These are phyloP conservation scores for Otolemur garnettii DNA, from an alignment of 2,113 vertebrate species.

Conservation along the genomic window DNA sequence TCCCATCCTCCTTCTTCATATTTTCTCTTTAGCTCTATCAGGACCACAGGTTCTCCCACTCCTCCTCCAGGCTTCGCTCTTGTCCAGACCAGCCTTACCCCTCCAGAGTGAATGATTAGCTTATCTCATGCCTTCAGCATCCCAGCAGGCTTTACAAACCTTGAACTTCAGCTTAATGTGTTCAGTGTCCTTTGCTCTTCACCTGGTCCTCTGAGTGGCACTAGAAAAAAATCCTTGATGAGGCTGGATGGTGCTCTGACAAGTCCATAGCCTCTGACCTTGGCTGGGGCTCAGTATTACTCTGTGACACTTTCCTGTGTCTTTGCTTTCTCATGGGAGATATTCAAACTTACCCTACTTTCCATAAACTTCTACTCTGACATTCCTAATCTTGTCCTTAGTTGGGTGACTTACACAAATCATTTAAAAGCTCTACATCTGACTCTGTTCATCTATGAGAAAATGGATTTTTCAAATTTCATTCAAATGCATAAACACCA, in stretches of 20 bases:
- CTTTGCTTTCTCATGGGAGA: background rate
- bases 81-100: background rate
- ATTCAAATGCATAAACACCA: background rate
- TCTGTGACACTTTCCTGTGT: background rate
- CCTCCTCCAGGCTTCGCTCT: background rate
- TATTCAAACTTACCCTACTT: background rate
- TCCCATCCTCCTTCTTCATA: background rate
- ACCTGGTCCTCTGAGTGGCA: background rate
- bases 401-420: background rate
- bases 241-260: background rate
- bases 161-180: background rate
- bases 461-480: background rate
- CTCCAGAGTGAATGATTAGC: background rate
- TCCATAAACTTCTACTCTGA: background rate
- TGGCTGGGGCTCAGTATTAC: background rate
- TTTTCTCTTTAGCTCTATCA: background rate
- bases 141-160: background rate
- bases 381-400: background rate
- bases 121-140: background rate
- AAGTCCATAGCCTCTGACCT: background rate
- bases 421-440: background rate
- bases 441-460: background rate
- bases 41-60: background rate
- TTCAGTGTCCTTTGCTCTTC: background rate
- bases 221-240: background rate